Conservation (phyloP, 2,113 vertebrate genomes). For the Chelonoidis abingdonii region DNA sequence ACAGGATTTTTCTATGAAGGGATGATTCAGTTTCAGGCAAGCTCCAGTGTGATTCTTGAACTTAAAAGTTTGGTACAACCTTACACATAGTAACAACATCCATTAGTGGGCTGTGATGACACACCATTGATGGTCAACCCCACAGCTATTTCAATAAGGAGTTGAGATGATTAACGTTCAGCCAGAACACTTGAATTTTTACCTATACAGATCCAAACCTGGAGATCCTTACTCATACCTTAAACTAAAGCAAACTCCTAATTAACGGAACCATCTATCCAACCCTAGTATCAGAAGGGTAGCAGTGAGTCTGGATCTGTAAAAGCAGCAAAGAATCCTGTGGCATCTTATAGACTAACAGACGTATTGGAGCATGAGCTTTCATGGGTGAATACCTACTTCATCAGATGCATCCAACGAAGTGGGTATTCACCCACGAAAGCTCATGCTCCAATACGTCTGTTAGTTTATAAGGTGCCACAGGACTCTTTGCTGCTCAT, state of each 20-base stretch:
- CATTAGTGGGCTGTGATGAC: background rate
- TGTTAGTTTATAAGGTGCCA: too few relatives aligned
- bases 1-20: background rate
- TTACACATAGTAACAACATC: background rate
- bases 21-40: background rate
- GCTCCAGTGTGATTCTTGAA: background rate
- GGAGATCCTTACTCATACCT: background rate
- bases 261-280: background rate
- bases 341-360: too few relatives aligned
- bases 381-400: too few relatives aligned
- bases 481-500: too few relatives aligned
- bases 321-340: too few relatives aligned
- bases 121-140: background rate
- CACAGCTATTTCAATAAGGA: background rate
- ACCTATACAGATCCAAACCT: background rate
- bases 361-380: too few relatives aligned
- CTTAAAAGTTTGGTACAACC: background rate
- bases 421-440: too few relatives aligned
- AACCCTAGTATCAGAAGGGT: background rate
- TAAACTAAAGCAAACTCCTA: background rate
- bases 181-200: background rate
- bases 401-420: too few relatives aligned
- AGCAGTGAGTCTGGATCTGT: too few relatives aligned
- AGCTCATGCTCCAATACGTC: too few relatives aligned
- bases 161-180: background rate